Base-by-base conservation (phyloP, 2,888 invertebrate genomes). In the Stegana nigrithorax region DNA sequence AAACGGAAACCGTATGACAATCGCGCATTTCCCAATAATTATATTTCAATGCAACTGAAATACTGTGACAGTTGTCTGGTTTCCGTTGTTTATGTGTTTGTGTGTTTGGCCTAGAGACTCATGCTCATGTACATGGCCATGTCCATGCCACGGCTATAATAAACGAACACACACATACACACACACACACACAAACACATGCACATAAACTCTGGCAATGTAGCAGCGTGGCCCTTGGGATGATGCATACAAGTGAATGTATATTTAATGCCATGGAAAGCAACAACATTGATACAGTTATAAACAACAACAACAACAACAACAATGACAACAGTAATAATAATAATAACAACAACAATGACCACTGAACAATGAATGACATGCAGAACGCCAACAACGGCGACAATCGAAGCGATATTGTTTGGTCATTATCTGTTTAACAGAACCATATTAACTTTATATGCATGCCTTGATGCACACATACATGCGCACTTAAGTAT, bases 21-120 rank as follows among this genome's bases (percentile, higher is more conserved):
- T 73, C 82, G 73, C 73, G 73, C 78, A 78, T 81, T 82, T 81
- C 78, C 78, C 83, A 81, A 81, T 81, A 81, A 81, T 81, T 82
- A 81, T 81, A 81, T 75, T 76, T 78, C 82, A 81, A 78, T 82
- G 78, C 74, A 78, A 74, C 82, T 78, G 77, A 72, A 78, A 75
- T 73, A 69, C 73, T 67, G 67, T 66, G 69, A 68, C 74, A 78
- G 69, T 81, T 80, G 76, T 72, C 68, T 73, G 81, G 71, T 79
- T 79, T 81, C 81, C 81, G 71, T 17, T 27, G 26, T 2, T 67
- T 32, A 60, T 59, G 47, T 25, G 44, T 2, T 17, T 10, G 44
- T 25, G n/a, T n/a, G n/a, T n/a, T n/a, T n/a, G n/a, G n/a, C n/a
- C n/a, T n/a, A n/a, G n/a, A n/a, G n/a, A n/a, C n/a, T n/a, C n/a